Evolutionary conservation across 2,797 vertebrate species (phyloP).

Genomic region (Aeoliscus strigatus): DNA sequence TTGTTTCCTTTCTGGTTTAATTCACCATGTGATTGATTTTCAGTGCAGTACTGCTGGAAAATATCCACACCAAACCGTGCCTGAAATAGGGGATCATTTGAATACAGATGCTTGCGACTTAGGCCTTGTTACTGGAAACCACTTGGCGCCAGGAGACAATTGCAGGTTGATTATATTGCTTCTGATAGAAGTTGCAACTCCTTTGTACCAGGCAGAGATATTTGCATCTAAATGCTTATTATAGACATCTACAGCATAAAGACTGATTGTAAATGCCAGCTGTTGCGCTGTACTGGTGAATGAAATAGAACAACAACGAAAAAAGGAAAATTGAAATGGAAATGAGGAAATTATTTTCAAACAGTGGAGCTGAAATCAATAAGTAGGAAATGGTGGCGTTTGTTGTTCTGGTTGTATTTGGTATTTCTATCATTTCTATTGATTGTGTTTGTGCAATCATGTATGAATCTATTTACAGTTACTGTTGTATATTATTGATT

Average conservation of each 20-base stretch:
- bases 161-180: conserved; percentile 80
- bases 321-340: conserved; percentile 67
- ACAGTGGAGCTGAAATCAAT: conserved; percentile 71
- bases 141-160: conserved; percentile 78
- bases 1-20: conserved; percentile 85
- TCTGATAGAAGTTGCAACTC: conserved; percentile 74
- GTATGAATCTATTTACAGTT: conserved; percentile 57
- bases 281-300: conserved; percentile 57
- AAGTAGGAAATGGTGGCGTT: conserved; percentile 47
- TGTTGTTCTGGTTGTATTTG: conserved; percentile 46
- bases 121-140: conserved; percentile 70
- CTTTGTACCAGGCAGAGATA: conserved; percentile 72
- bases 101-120: conserved; percentile 70
- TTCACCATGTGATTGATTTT: conserved; percentile 86
- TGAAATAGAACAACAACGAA: conserved; percentile 62
- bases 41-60: conserved; percentile 76
- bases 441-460: conserved; percentile 51
- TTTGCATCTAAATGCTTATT: conserved; percentile 84
- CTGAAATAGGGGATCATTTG: conserved; percentile 78
- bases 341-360: conserved; percentile 72
- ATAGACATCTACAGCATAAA: conserved; percentile 69
- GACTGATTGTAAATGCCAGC: conserved; percentile 74
- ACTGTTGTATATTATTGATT: too few relatives aligned
- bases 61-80: conserved; percentile 67
- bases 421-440: conserved; percentile 51